Conservation (phyloP, 2,113 vertebrate species). For the Malurus cyaneus region DNA sequence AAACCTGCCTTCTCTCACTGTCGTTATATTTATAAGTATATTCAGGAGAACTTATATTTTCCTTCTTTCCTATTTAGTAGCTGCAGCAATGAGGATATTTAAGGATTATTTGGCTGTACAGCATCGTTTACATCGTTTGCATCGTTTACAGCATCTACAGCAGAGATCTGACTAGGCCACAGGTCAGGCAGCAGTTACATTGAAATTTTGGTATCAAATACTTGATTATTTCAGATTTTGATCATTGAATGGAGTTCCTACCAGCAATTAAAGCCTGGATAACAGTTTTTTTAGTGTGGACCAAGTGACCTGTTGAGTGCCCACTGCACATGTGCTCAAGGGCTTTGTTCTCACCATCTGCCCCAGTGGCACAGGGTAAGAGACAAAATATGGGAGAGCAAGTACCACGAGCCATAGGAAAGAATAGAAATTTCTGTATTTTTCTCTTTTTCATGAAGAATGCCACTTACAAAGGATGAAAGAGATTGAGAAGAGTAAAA, state of each 20-base stretch:
- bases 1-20: neutral
- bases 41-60: neutral
- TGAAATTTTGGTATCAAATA: neutral
- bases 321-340: neutral
- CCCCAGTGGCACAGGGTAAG: neutral
- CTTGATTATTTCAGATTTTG: neutral
- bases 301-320: neutral
- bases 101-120: neutral
- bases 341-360: neutral
- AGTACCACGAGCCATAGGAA: neutral
- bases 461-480: neutral
- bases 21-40: neutral
- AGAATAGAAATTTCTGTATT: neutral
- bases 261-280: neutral
- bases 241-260: neutral
- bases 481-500: neutral
- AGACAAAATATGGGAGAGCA: neutral
- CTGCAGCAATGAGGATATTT: neutral
- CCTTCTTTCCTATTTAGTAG: neutral
- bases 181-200: neutral
- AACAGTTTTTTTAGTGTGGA: neutral
- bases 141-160: too few species aligned
- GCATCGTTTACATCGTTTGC: neutral
- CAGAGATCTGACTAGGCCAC: neutral
- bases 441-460: neutral